phyloP scores from a whole-genome alignment of 2,797 vertebrate genomes.

The Neostethus bicornis region DNA sequence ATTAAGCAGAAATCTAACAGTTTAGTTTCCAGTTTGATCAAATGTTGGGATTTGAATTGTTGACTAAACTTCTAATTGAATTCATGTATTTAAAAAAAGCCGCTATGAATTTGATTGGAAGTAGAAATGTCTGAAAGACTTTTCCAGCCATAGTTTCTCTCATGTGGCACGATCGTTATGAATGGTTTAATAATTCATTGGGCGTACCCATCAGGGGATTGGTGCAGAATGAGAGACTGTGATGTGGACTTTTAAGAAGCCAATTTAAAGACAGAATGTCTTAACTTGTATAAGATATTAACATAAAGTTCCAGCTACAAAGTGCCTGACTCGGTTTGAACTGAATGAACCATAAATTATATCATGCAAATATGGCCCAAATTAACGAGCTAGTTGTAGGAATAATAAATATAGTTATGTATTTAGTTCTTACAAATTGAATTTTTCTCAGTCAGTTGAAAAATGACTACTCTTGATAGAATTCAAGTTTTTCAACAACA shows the following conservation, averaged over 20 bases:
- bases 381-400: neutral
- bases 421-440: slow-evolving; percentile 9
- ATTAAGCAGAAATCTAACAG: slow-evolving; percentile 29
- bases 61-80: slow-evolving; percentile 54
- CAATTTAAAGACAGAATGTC: slow-evolving; percentile 33
- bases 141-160: slow-evolving; percentile 45
- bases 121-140: slow-evolving; percentile 36
- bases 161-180: slow-evolving; percentile 43
- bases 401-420: neutral
- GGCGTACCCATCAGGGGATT: slow-evolving; percentile 41
- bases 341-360: slow-evolving; percentile 6
- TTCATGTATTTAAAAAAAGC: slow-evolving; percentile 18
- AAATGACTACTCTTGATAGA: too few relatives aligned
- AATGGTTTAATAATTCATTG: slow-evolving; percentile 64
- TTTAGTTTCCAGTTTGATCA: slow-evolving; percentile 48
- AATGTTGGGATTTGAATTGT: slow-evolving; percentile 52
- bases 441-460: neutral
- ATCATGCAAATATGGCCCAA: slow-evolving; percentile 1
- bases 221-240: slow-evolving; percentile 34
- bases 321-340: slow-evolving; percentile 16
- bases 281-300: slow-evolving; percentile 25
- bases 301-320: slow-evolving; percentile 8
- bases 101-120: slow-evolving; percentile 23
- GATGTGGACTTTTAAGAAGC: slow-evolving; percentile 37
- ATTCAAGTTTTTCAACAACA: too few relatives aligned